These are phyloP conservation scores for Sphaeramia orbicularis DNA, from an alignment of 2,797 vertebrate species.

Conservation along the genomic window DNA sequence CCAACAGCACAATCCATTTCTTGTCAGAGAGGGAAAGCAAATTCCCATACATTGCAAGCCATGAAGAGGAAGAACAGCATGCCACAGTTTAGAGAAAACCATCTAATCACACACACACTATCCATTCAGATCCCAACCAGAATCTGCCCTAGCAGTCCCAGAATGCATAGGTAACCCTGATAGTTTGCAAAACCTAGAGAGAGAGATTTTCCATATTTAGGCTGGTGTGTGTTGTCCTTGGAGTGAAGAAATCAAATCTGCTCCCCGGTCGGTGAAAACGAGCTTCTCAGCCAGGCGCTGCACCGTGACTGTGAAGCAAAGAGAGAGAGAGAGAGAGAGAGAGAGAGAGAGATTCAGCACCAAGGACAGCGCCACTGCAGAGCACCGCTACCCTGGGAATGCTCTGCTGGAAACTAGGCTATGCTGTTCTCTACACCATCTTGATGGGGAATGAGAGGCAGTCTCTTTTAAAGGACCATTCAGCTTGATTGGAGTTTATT, in stretches of 20 bases:
- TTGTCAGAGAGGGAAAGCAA: background rate
- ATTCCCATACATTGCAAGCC: no score
- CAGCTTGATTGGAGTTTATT: background rate
- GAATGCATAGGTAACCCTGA: constrained; percentile 1
- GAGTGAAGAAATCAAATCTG: constrained; percentile 58
- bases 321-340: no score
- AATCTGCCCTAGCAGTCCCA: no score
- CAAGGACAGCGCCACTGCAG: constrained; percentile 82
- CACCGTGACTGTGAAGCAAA: constrained; percentile 51
- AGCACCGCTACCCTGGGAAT: constrained; percentile 58
- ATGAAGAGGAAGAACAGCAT: no score
- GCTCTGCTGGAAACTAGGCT: constrained; percentile 70
- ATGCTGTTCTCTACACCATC: constrained; percentile 62
- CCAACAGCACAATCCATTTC: constrained; percentile 35
- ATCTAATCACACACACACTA: no score
- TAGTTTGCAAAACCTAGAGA: constrained; percentile 24
- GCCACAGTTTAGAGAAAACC: no score
- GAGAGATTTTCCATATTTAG: constrained; percentile 46
- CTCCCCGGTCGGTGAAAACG: constrained; percentile 38
- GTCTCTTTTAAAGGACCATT: constrained; percentile 20
- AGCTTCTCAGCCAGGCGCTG: constrained; percentile 47
- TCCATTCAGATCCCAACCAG: no score
- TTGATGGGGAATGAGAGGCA: constrained; percentile 26
- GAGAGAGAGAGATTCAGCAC: no score
- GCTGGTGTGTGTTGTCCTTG: no score